Conservation (phyloP, 2,113 vertebrate genomes). For the Andinoacara biseriatus region DNA sequence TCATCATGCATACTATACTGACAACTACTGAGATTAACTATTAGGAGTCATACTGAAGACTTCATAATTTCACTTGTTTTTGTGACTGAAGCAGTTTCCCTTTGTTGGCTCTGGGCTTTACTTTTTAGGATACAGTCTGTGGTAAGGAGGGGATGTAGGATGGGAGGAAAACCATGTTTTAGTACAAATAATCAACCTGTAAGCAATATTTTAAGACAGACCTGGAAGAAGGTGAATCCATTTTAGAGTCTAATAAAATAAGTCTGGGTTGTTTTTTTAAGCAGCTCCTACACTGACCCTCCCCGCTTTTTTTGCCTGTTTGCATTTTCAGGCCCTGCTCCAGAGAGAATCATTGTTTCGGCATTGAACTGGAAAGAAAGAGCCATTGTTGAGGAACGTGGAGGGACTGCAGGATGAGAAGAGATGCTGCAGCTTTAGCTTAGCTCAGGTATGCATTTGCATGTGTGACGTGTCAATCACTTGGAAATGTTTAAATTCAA, state of each 20-base stretch:
- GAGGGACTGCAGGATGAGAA: background rate
- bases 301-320: conserved; percentile 17
- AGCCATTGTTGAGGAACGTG: conserved; percentile 29
- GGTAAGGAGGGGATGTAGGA: background rate
- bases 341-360: conserved; percentile 56
- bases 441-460: background rate
- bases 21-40: background rate
- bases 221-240: background rate
- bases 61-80: too few species aligned
- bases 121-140: background rate
- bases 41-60: background rate
- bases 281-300: background rate
- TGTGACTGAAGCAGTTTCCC: background rate
- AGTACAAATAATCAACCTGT: too few species aligned
- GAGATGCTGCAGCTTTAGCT: conserved; percentile 1
- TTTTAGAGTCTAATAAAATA: background rate
- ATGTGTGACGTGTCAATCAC: background rate
- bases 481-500: background rate
- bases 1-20: too few species aligned
- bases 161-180: background rate
- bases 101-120: background rate
- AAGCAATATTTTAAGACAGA: too few species aligned
- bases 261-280: too few species aligned
- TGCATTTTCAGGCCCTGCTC: conserved; percentile 14
- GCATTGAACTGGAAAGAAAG: background rate